Conservation (phyloP, 1,140 invertebrate species). For the Pseudomyrmex dendroicus region DNA sequence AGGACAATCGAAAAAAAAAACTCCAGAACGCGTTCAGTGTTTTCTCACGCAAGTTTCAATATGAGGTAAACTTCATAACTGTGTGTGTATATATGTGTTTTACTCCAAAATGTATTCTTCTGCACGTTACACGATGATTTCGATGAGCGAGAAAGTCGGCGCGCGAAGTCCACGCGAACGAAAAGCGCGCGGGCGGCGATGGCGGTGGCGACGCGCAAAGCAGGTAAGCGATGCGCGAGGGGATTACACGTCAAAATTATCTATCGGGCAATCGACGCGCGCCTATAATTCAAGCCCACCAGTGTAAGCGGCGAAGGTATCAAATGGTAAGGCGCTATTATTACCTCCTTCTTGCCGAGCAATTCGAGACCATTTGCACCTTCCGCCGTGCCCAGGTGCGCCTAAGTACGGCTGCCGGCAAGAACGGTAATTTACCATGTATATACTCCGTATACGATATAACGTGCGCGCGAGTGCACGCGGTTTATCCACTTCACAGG, state of each 20-base stretch:
- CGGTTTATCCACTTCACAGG: conserved; percentile 23
- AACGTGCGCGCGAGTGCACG: conserved; percentile 14
- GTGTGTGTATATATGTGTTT: no score
- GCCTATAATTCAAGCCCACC: conserved; percentile 51
- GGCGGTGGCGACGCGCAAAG: neutral
- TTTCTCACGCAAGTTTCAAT: no score
- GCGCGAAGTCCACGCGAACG: conserved; percentile 5
- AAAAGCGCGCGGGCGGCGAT: neutral
- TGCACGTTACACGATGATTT: neutral
- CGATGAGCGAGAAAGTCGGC: neutral
- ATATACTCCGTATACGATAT: conserved; percentile 7
- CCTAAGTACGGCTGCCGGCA: conserved; percentile 59
- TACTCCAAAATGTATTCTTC: neutral
- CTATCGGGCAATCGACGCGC: conserved; percentile 47
- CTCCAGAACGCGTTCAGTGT: no score
- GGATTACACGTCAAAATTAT: conserved; percentile 50
- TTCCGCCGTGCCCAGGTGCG: conserved; percentile 59
- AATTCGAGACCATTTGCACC: conserved; percentile 61
- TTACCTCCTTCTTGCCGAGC: conserved; percentile 53
- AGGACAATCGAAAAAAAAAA: no score
- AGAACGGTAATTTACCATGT: conserved; percentile 59
- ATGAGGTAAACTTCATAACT: no score
- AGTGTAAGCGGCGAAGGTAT: conserved; percentile 51
- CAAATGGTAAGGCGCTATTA: conserved; percentile 57
- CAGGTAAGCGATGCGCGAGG: neutral